Evolutionary conservation across 2,113 vertebrate genomes (phyloP), one percentile per base, ranked within the genome.

Genomic region (Chaetorhynchus papuensis): DNA sequence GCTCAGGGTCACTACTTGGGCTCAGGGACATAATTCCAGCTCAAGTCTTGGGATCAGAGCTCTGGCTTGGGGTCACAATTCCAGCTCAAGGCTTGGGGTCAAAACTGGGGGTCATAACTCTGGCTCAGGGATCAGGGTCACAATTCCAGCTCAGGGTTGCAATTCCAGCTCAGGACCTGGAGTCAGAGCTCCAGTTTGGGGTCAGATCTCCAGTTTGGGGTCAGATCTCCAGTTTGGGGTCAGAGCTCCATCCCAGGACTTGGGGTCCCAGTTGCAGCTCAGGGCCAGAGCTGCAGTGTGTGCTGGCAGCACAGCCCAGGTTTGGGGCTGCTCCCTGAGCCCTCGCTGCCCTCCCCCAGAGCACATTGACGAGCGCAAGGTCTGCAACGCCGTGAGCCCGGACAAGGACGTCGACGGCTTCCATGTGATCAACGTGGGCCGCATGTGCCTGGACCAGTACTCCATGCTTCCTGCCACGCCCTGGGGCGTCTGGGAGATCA

Each of bases 331-430:
- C 1, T 6, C 37, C 35, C 83, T 30, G 59, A 56, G 53, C 24
- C 4, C 64, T 9, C 6, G 3, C 24, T 30, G 15, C 5, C 21
- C 49, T n/a, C 10, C 49, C 78, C 16, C 97, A 99, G 99, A 98
- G 13, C 99, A 99, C 83, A 99, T 99, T 0, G 98, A 99, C 6
- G 99, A 99, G 94, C 98, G 99, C 8, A 94, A 80, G n/a, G 52
- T 99, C 70, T 99, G 99, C 96, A 99, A 99, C 2, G 99, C 99
- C 1, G 99, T 99, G 50, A 97, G 98, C 59, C 99, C 99, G 0
- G 97, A 98, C 50, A 99, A 99, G 95, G 99, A 99, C 1, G 99
- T 99, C 6, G 99, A 99, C 5, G 99, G 99, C 28, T 99, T 99
- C 83, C 99, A 99, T 0, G 99, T 99, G 23, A 98, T 99, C 26